Evolutionary conservation across 2,797 vertebrate genomes (phyloP).

Genomic region (Trichosurus vulpecula): DNA sequence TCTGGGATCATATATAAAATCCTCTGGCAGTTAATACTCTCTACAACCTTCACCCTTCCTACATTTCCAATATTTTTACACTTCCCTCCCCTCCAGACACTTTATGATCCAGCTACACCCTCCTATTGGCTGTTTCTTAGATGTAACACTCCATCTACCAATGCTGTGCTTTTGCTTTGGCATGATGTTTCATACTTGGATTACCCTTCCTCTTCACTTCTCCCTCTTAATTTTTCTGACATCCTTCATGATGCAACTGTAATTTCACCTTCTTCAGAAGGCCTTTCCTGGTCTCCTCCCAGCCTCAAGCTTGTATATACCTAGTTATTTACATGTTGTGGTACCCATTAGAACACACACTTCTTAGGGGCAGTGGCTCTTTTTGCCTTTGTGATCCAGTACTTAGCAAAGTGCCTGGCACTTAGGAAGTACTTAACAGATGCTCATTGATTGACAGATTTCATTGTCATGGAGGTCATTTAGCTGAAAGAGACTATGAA

Average conservation of each 20-base stretch:
- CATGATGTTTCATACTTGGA: not conserved
- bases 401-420: not conserved
- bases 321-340: too few species aligned
- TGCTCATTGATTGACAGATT: not conserved
- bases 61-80: not conserved
- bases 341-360: too few species aligned
- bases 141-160: not conserved
- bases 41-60: not conserved
- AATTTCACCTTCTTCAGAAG: not conserved
- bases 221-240: not conserved
- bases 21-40: not conserved
- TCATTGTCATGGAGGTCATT: not conserved
- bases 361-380: too few species aligned
- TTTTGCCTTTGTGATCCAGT: too few species aligned
- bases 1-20: not conserved
- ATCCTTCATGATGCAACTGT: not conserved
- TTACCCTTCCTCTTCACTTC: not conserved
- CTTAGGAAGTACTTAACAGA: accelerated
- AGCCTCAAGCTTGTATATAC: too few species aligned
- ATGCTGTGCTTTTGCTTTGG: not conserved
- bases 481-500: not conserved
- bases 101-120: not conserved
- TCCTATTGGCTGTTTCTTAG: not conserved
- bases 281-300: too few species aligned
- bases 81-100: not conserved